A percentile compares a stretch with the other conserved stretches of the same genome.
These are phyloP conservation scores for Nyctalus aviator DNA, from an alignment of 2,797 vertebrate species.

Conservation along the genomic window DNA sequence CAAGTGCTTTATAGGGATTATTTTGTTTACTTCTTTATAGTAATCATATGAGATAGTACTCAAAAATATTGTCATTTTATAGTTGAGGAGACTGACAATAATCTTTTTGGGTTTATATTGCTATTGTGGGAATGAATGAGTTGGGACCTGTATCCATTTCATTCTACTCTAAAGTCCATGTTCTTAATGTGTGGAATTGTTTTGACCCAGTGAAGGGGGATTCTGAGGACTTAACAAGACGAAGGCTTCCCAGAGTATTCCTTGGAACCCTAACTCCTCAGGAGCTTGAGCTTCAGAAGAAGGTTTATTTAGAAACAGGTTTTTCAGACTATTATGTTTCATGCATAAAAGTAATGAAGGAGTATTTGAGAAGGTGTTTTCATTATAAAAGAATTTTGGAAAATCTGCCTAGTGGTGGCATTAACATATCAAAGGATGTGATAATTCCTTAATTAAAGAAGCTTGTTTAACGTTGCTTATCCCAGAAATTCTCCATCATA, in stretches of 20 bases:
- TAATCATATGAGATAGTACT: background rate
- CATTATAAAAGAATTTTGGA: background rate
- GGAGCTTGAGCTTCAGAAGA: conserved; percentile 22
- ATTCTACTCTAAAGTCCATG: background rate
- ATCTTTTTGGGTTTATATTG: background rate
- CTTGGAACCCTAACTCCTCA: background rate
- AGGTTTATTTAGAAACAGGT: background rate
- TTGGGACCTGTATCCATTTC: background rate
- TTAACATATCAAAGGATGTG: background rate
- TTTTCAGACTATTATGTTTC: background rate
- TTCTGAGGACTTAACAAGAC: background rate
- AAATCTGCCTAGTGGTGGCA: background rate
- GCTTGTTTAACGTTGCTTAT: conserved; percentile 35
- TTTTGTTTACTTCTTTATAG: background rate
- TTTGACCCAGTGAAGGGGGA: background rate
- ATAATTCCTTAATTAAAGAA: background rate
- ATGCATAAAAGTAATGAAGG: background rate
- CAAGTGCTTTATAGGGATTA: background rate
- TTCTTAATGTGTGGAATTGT: background rate
- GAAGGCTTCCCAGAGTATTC: background rate
- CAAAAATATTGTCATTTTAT: background rate
- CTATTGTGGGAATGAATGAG: background rate
- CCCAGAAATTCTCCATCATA: background rate
- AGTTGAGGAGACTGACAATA: background rate
- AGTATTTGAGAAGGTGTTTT: background rate